Conservation (phyloP, 2,797 vertebrate species). For the Acanthopagrus latus region DNA sequence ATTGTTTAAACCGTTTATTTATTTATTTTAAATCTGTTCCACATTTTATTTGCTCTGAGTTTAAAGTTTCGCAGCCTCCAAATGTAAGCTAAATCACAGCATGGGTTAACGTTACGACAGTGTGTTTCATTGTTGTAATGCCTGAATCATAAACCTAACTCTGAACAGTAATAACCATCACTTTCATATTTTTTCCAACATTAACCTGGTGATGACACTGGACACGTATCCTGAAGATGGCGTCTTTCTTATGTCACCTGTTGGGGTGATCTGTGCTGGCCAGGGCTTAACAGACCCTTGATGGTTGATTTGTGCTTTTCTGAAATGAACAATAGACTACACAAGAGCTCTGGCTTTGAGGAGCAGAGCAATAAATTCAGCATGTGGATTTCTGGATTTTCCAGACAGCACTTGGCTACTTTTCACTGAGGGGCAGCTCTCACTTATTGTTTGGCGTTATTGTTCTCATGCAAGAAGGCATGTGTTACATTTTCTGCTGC, state of each 20-base stretch:
- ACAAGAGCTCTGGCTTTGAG: conserved; percentile 26
- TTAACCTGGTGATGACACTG: background rate
- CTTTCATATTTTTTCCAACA: background rate
- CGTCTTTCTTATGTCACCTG: background rate
- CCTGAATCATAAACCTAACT: background rate
- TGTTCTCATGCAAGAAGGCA: conserved; percentile 12
- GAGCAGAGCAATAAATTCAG: conserved; percentile 21
- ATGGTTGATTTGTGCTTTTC: conserved; percentile 41
- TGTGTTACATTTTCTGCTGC: background rate
- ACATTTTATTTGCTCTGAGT: background rate
- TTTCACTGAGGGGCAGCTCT: conserved; percentile 24
- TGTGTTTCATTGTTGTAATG: background rate
- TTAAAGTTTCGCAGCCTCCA: background rate
- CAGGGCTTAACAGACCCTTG: background rate
- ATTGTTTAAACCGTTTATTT: no score
- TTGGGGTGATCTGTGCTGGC: background rate
- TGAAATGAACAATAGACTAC: conserved; percentile 15
- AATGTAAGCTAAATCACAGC: background rate
- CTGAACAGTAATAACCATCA: background rate
- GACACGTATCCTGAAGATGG: background rate
- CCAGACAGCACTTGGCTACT: conserved; percentile 3
- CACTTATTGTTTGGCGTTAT: background rate
- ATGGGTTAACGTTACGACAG: background rate
- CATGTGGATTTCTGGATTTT: conserved; percentile 31
- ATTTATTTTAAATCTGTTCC: background rate